A percentile compares a stretch with the other conserved stretches of the same genome.
phyloP scores from a whole-genome alignment of 2,888 invertebrate genomes.

The Hypselothyrea guttata region DNA sequence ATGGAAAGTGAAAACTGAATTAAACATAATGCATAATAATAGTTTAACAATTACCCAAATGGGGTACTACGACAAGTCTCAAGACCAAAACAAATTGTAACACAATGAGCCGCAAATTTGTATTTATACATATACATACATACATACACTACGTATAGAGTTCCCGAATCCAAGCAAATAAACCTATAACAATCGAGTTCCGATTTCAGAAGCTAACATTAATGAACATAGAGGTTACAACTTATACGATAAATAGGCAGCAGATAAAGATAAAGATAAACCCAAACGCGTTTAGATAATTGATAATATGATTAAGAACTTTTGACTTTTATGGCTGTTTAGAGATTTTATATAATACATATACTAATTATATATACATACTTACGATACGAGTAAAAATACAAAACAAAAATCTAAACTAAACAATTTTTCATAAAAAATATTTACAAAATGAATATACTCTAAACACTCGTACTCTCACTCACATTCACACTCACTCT shows the following conservation, averaged over 20 bases:
- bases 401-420: slow-evolving; percentile 1
- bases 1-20: slow-evolving; percentile 29
- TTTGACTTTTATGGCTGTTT: slow-evolving; percentile 81
- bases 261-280: slow-evolving; percentile 19
- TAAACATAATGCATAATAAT: slow-evolving; percentile 8
- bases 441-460: slow-evolving; percentile 33
- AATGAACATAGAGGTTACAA: slow-evolving; percentile 3
- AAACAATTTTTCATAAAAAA: slow-evolving; percentile 48
- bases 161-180: slow-evolving; percentile 10
- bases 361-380: slow-evolving; percentile 50
- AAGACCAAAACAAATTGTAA: slow-evolving; percentile 51
- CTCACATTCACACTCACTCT: slow-evolving; percentile 28
- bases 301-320: slow-evolving; percentile 67
- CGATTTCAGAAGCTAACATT: slow-evolving; percentile 55
- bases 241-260: no score
- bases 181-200: slow-evolving; percentile 67
- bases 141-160: slow-evolving; percentile 12
- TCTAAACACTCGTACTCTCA: slow-evolving; percentile 27
- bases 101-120: slow-evolving; percentile 68
- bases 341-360: slow-evolving; percentile 70
- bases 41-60: slow-evolving; percentile 1
- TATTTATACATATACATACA: slow-evolving; percentile 49
- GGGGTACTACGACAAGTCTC: slow-evolving; percentile 28
- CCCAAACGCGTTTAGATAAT: slow-evolving; percentile 64
- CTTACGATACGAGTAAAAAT: slow-evolving; percentile 11